Evolutionary conservation across 2,113 vertebrate genomes (phyloP).

Genomic region (Leptosomus discolor): DNA sequence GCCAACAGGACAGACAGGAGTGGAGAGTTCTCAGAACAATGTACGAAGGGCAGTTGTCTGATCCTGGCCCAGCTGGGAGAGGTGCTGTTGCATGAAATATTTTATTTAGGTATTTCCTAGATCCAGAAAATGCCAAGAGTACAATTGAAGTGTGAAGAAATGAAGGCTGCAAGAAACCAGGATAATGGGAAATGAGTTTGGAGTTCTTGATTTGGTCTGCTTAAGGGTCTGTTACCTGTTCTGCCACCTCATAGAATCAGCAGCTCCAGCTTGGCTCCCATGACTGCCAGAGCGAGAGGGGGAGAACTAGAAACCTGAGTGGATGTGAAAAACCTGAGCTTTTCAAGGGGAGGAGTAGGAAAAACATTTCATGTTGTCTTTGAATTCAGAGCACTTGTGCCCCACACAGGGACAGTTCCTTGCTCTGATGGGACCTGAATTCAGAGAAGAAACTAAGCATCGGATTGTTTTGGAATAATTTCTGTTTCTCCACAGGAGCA

Average conservation of each 20-base stretch:
- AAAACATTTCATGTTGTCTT: background rate
- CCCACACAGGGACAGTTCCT: background rate
- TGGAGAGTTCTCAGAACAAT: background rate
- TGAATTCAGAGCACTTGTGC: background rate
- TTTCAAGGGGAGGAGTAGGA: background rate
- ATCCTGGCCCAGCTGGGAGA: background rate
- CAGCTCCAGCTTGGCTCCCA: background rate
- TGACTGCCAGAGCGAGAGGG: background rate
- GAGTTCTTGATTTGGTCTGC: background rate
- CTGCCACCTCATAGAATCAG: background rate
- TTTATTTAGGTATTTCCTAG: background rate
- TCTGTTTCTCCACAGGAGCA: background rate
- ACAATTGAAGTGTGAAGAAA: background rate
- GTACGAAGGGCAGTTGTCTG: background rate
- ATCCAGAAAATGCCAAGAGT: background rate
- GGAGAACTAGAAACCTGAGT: background rate
- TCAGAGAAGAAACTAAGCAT: background rate
- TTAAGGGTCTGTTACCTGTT: background rate
- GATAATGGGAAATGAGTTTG: background rate
- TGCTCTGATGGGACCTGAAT: background rate
- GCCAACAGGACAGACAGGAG: no score
- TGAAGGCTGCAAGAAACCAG: background rate
- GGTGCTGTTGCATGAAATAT: background rate
- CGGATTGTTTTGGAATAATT: background rate
- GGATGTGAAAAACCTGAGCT: background rate